Evolutionary conservation across 2,797 vertebrate species (phyloP).

Genomic region (Geotrypetes seraphini): DNA sequence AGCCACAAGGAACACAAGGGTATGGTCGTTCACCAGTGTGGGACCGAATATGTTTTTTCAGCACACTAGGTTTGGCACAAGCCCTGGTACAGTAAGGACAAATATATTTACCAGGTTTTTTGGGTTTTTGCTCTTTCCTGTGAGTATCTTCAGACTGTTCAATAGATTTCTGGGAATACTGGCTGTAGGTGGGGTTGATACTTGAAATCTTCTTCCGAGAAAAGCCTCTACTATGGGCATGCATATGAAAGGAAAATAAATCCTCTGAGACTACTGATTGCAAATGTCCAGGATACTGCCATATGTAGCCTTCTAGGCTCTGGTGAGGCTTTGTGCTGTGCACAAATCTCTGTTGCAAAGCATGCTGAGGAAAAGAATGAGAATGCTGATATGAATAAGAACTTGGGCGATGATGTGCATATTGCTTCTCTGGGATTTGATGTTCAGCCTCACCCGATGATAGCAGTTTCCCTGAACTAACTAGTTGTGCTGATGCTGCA

Average conservation of each 20-base stretch:
- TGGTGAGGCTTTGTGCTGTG: slow-evolving; percentile 83
- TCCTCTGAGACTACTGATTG: slow-evolving; percentile 80
- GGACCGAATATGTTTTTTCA: slow-evolving; percentile 97
- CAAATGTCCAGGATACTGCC: slow-evolving; percentile 82
- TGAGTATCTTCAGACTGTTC: slow-evolving; percentile 82
- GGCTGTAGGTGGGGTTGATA: slow-evolving; percentile 78
- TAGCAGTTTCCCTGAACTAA: slow-evolving; percentile 69
- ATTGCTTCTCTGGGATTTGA: slow-evolving; percentile 66
- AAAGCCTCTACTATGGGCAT: slow-evolving; percentile 71
- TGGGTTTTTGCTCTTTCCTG: slow-evolving; percentile 92
- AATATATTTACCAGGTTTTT: slow-evolving; percentile 96
- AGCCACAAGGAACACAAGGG: slow-evolving; percentile 91
- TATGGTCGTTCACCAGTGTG: slow-evolving; percentile 95
- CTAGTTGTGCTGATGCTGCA: slow-evolving; percentile 70
- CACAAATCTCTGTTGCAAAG: slow-evolving; percentile 71
- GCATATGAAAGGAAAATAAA: slow-evolving; percentile 76
- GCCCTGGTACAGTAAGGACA: slow-evolving; percentile 93
- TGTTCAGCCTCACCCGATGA: slow-evolving; percentile 61
- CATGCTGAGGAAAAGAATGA: slow-evolving; percentile 86
- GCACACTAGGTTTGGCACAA: slow-evolving; percentile 96
- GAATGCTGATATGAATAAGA: slow-evolving; percentile 78
- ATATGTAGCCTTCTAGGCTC: slow-evolving; percentile 80
- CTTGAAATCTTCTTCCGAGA: slow-evolving; percentile 84
- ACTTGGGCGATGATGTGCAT: slow-evolving; percentile 66
- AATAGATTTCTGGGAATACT: slow-evolving; percentile 80